Percentiles rank a stretch among this genome's conserved stretches.
phyloP scores from a whole-genome alignment of 1,140 invertebrate species.

The Tetramorium simillimum region DNA sequence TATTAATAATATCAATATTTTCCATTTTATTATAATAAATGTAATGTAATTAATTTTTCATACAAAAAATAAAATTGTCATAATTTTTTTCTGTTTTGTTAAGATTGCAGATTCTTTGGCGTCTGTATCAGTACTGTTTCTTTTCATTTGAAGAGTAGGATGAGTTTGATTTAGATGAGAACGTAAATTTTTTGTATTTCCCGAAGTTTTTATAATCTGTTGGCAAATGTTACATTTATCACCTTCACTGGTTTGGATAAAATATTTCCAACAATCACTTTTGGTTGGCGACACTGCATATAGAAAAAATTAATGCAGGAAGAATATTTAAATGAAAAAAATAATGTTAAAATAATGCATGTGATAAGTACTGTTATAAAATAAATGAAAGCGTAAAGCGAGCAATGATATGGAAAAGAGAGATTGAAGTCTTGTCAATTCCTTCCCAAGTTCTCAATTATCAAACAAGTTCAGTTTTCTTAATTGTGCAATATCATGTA shows the following conservation, averaged over 20 bases:
- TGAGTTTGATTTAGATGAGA: background rate
- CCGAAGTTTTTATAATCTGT: background rate
- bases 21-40: background rate
- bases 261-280: conserved; percentile 8
- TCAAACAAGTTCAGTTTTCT: background rate
- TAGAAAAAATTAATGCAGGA: background rate
- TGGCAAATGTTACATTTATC: conserved; percentile 8
- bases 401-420: no score
- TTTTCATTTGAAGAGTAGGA: conserved; percentile 1
- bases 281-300: background rate
- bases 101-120: background rate
- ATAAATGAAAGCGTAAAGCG: no score
- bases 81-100: background rate
- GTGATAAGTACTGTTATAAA: no score
- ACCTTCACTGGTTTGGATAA: background rate
- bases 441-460: background rate
- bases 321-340: conserved; percentile 2
- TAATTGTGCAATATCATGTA: background rate
- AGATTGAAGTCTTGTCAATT: background rate
- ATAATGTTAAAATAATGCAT: conserved; percentile 18
- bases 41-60: background rate
- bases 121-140: background rate
- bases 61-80: background rate
- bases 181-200: conserved; percentile 11
- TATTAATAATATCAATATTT: background rate